Evolutionary conservation across 2,888 invertebrate genomes (phyloP).

Genomic region (Scotopteryx bipunctaria): DNA sequence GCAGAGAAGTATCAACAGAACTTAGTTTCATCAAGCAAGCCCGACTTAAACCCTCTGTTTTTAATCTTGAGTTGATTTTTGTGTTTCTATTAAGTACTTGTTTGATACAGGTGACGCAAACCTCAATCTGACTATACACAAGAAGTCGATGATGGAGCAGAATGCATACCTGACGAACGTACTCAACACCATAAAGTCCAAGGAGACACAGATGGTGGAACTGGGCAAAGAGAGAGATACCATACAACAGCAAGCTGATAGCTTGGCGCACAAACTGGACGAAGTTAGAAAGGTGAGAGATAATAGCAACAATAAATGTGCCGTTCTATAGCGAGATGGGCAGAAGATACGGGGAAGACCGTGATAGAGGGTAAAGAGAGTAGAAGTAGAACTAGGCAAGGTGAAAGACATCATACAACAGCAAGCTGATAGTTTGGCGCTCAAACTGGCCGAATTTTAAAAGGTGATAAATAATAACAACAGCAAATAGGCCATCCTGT

Average conservation of each 20-base stretch:
- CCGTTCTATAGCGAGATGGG: too few species aligned
- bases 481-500: too few species aligned
- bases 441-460: conserved; percentile 5
- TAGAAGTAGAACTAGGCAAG: conserved; percentile 1
- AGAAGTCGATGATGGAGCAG: conserved; percentile 81
- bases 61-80: too few species aligned
- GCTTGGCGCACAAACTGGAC: conserved; percentile 58
- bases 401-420: conserved; percentile 1
- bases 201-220: conserved; percentile 49
- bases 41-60: too few species aligned
- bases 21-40: too few species aligned
- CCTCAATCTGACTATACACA: conserved; percentile 79
- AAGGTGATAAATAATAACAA: too few species aligned
- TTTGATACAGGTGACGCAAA: conserved; percentile 83
- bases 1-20: too few species aligned
- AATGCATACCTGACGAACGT: conserved; percentile 69
- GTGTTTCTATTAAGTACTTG: too few species aligned
- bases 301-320: too few species aligned
- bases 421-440: conserved; percentile 10
- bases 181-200: conserved; percentile 63
- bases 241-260: conserved; percentile 58
- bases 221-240: conserved; percentile 5
- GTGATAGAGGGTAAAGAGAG: not conserved
- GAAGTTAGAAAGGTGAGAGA: conserved; percentile 59
- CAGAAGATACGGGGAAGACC: too few species aligned